phyloP scores from a whole-genome alignment of 2,797 vertebrate genomes.

The Molossus molossus region DNA sequence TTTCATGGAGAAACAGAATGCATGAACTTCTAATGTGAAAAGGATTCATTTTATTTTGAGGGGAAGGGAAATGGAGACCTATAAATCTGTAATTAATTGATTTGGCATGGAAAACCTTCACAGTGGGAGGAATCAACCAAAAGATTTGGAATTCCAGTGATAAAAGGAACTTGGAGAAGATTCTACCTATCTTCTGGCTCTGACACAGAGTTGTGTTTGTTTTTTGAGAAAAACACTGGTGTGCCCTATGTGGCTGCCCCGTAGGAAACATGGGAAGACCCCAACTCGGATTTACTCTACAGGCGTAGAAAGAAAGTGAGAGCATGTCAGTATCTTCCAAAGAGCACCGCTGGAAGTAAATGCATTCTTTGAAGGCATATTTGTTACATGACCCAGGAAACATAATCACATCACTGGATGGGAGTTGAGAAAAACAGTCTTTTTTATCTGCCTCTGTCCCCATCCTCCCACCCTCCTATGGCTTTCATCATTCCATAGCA shows the following conservation, averaged over 20 bases:
- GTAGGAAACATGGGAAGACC: not conserved
- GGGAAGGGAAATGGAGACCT: not conserved
- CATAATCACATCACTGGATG: not conserved
- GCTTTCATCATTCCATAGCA: not conserved
- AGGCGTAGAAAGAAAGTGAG: not conserved
- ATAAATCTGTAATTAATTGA: not conserved
- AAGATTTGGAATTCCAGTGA: slow-evolving; percentile 3
- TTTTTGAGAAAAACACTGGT: not conserved
- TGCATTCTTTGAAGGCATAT: not conserved
- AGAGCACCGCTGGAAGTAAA: not conserved
- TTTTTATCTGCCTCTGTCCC: not conserved
- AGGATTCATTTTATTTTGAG: slow-evolving; percentile 7
- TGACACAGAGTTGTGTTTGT: not conserved
- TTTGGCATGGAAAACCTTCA: slow-evolving; percentile 2
- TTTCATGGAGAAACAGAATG: not conserved
- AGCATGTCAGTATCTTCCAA: not conserved
- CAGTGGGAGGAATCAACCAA: slow-evolving; percentile 1
- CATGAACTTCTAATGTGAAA: not conserved
- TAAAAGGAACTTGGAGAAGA: not conserved
- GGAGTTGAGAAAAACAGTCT: not conserved
- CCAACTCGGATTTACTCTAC: not conserved
- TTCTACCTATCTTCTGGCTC: not conserved
- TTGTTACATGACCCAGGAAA: not conserved
- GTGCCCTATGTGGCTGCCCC: not conserved
- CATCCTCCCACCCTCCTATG: not conserved